Percentiles rank a stretch among this genome's conserved stretches.
Conservation (phyloP, 2,113 vertebrate species). For the Bos taurus region ARS-UCD2.0 NC_037345.1:27415501-27416000, state of each 20-base stretch:
- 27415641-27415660: neutral
- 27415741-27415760: neutral
- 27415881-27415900: neutral
- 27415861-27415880: neutral
- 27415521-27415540: neutral
- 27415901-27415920: neutral
- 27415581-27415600: neutral
- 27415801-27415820: neutral
- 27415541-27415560: neutral
- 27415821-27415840: neutral
- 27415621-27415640: neutral
- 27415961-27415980: neutral
- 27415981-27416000: neutral
- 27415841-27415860: neutral
- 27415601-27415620: neutral
- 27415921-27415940: neutral
- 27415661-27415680: neutral
- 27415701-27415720: neutral
- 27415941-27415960: neutral
- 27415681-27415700: neutral
- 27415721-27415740: neutral
- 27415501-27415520: neutral
- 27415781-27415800: neutral
- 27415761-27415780: neutral
- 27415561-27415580: neutral